Evolutionary conservation across 2,113 vertebrate genomes (phyloP).

Genomic region (Verasper variegatus): DNA sequence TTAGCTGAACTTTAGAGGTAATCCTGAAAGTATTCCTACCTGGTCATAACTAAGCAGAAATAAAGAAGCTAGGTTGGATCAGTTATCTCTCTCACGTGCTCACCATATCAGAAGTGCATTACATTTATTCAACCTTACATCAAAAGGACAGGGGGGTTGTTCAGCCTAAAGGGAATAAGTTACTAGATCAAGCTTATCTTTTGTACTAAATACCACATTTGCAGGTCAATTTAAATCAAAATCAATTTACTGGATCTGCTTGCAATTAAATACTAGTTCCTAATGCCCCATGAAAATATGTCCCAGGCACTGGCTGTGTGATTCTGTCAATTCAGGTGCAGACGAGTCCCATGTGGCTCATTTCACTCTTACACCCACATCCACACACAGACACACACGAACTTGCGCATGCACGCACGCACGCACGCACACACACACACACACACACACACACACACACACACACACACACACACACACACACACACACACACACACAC

Average conservation of each 20-base stretch:
- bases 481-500: conserved; percentile 34
- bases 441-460: conserved; percentile 32
- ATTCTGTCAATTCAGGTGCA: conserved; percentile 68
- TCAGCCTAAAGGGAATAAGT: background rate
- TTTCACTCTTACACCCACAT: conserved; percentile 32
- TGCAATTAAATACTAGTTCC: conserved; percentile 69
- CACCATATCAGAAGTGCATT: background rate
- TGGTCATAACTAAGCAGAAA: background rate
- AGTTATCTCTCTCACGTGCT: background rate
- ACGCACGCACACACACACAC: conserved; percentile 18
- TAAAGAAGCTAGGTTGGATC: background rate
- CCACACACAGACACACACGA: conserved; percentile 24
- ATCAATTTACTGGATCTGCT: conserved; percentile 72
- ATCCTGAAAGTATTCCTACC: background rate
- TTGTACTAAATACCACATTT: conserved; percentile 52
- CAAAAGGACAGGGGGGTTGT: background rate
- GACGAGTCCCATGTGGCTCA: conserved; percentile 68
- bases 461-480: conserved; percentile 40
- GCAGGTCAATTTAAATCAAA: conserved; percentile 63
- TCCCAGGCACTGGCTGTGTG: conserved; percentile 39
- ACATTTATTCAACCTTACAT: background rate
- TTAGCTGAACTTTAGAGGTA: too few species aligned
- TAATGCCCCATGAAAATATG: conserved; percentile 68
- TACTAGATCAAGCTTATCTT: conserved; percentile 18
- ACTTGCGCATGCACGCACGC: too few species aligned